Base-by-base conservation (phyloP, 2,888 invertebrate genomes). In the Anaspis maculata region DNA sequence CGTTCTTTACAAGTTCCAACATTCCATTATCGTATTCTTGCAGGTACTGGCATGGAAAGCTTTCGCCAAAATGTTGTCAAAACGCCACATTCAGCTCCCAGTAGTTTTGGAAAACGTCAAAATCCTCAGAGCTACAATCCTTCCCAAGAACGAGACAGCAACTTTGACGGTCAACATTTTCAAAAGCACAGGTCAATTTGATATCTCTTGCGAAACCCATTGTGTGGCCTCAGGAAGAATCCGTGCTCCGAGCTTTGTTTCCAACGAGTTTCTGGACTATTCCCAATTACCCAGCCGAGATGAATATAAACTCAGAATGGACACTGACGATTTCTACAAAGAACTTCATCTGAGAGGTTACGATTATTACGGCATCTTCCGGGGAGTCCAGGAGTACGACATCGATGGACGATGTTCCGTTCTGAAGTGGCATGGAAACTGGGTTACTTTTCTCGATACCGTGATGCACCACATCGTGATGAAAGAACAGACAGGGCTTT, bases 401-500 rank as follows among this genome's bases (percentile, higher is more conserved):
- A 60, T 64, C 27, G 50, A 57, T 32, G 72, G 64, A 1, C 42
- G 35, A 1, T 53, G 48, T 3, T 70, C 66, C 3, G 57, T 44
- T 12, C 47, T 72, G 6, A 35, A 46, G 4, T 82, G 81, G 80
- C 60, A 59, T 9, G 72, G 71, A 36, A 77, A 79, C 49, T 83
- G 80, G 78, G 71, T 78, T 3, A 70, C 77, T 1, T 82, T 79
- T 56, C 64, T 83, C 59, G 83, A 83, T 50, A 76, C 74, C 9
- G 74, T 83, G 71, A 59, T 83, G 19, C 83, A 83, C 52, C 67
- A 76, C 46, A 64, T 71, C 23, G 64, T 78, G 16, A 39, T 77
- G 62, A 69, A 12, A 58, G 64, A 4, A 59, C 70, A 31, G 58
- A 66, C 15, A 57, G 72, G 75, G 1, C 71, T 87, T 2, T 71